Conservation (phyloP, 2,797 vertebrate species). For the Neoniphon sammara region DNA sequence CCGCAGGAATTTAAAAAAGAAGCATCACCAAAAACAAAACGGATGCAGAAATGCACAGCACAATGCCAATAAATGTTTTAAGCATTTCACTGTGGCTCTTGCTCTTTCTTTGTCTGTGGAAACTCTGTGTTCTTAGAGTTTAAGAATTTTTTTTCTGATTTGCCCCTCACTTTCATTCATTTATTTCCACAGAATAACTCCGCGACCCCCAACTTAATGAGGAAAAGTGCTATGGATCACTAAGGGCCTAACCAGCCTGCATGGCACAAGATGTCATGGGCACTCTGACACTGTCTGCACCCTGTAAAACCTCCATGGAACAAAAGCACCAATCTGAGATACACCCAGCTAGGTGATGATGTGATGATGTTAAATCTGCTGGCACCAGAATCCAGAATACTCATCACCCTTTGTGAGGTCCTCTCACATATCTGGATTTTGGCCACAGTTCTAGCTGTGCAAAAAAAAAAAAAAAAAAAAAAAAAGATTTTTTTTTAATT, state of each 20-base stretch:
- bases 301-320: constrained; percentile 38
- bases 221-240: constrained; percentile 16
- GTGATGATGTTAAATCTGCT: constrained; percentile 39
- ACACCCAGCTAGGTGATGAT: constrained; percentile 45
- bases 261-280: constrained; percentile 37
- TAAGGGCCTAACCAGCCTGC: constrained; percentile 25
- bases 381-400: constrained; percentile 36
- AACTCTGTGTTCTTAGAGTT: not conserved
- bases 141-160: not conserved
- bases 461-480: not conserved
- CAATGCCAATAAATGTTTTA: too few relatives aligned
- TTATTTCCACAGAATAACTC: constrained; percentile 9
- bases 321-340: constrained; percentile 43
- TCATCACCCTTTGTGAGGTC: not conserved
- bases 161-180: not conserved
- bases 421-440: constrained; percentile 13
- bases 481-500: too few relatives aligned
- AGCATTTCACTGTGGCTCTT: not conserved
- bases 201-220: not conserved
- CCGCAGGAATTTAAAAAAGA: too few relatives aligned
- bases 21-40: too few relatives aligned
- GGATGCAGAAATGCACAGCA: too few relatives aligned
- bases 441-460: constrained; percentile 1
- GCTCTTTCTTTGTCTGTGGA: too few relatives aligned
- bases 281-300: constrained; percentile 22